These are phyloP conservation scores for Podarcis lilfordi DNA, from an alignment of 2,797 vertebrate genomes.

Conservation along the genomic window DNA sequence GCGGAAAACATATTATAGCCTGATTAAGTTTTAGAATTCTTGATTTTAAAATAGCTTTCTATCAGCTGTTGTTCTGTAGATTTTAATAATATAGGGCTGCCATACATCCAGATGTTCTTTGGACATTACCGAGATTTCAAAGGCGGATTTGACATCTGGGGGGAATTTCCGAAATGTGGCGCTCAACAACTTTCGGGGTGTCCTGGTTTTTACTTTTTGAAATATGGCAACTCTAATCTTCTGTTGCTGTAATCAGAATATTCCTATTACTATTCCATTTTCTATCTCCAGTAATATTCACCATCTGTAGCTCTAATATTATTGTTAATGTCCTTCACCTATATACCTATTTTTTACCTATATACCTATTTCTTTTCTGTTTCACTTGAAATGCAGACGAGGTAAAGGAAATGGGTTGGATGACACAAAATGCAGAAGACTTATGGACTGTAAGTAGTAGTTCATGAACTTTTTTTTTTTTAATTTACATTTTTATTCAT, in stretches of 20 bases:
- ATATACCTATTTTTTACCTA: background rate
- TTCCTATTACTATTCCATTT: background rate
- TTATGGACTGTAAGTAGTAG: constrained; percentile 45
- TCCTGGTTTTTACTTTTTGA: no score
- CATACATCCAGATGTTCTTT: no score
- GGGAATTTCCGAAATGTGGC: no score
- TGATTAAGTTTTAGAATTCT: background rate
- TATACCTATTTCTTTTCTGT: constrained; percentile 14
- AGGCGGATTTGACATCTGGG: no score
- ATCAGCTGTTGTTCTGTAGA: background rate
- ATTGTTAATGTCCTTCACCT: constrained; percentile 11
- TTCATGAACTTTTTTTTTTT: constrained; percentile 49
- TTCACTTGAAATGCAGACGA: constrained; percentile 32
- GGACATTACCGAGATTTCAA: no score
- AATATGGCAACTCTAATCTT: background rate
- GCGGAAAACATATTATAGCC: background rate
- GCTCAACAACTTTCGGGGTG: no score
- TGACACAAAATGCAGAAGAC: constrained; percentile 36
- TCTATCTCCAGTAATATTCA: background rate
- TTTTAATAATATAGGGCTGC: background rate
- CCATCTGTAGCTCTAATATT: constrained; percentile 18
- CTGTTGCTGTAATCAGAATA: background rate
- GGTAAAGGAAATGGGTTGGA: constrained; percentile 32
- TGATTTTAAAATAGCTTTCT: background rate
- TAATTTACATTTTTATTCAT: constrained; percentile 66